Evolutionary conservation across 2,113 vertebrate species (phyloP), one percentile per base, ranked within the genome.

Genomic region (Nesoenas mayeri): DNA sequence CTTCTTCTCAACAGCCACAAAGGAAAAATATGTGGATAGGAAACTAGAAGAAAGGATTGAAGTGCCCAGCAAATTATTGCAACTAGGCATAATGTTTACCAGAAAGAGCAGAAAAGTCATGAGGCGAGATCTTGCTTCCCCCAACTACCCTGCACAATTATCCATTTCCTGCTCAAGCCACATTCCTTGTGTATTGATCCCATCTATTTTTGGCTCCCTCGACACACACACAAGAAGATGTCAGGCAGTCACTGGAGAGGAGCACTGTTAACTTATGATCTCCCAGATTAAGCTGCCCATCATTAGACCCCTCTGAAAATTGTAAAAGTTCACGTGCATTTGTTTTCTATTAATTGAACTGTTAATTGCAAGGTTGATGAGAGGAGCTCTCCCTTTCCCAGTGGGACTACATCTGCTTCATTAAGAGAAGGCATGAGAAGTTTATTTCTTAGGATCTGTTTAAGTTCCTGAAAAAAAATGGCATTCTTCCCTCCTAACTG

Each of bases 161-260:
- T 7, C 4, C 3, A 6, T 88, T 66, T 74, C 28, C 40, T 28
- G 17, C 18, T 47, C 9, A 29, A 31, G 9, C 26, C 25, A n/a
- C 4, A 0, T 6, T 87, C n/a, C n/a, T 31, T 19, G 8, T 62
- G 6, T 50, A 21, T 40, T 72, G 58, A 31, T 70, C n/a, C 11
- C 26, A 38, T 31, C 10, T n/a, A 10, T 40, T 79, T 89, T 61
- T 77, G n/a, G 9, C 6, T 80, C 17, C 26, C 26, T 70, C 31
- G 12, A 11, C 14, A 4, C 26, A 5, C 16, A 16, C 10, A 28
- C 11, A 50, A 3, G 14, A 6, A 65, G 16, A 47, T 53, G 17
- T 73, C 0, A 0, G 6, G 20, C 20, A 74, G 29, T 3, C 15
- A 3, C 11, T 70, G 21, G 10, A 65, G 13, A 87, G 21, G 1